Percentiles rank a stretch among this genome's conserved stretches.
phyloP scores from a whole-genome alignment of 2,113 vertebrate species.

The Engystomops pustulosus region DNA sequence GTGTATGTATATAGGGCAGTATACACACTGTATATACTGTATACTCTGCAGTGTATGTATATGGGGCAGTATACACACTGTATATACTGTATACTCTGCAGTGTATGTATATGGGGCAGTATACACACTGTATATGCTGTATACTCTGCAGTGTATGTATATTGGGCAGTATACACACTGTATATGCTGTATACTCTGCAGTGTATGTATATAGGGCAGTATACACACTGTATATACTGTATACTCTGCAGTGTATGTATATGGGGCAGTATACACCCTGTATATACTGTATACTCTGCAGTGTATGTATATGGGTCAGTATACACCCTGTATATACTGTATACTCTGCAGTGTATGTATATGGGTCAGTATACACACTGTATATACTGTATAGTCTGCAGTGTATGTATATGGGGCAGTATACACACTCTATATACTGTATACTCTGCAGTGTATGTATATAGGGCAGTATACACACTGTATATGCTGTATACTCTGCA shows the following conservation, averaged over 20 bases:
- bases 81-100: no score
- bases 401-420: not conserved
- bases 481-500: not conserved
- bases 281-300: not conserved
- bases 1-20: no score
- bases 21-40: no score
- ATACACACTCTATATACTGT: not conserved
- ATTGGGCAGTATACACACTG: no score
- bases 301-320: not conserved
- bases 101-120: no score
- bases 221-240: not conserved
- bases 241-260: not conserved
- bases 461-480: not conserved
- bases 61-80: no score
- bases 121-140: no score
- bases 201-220: not conserved
- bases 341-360: not conserved
- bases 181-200: no score
- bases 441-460: not conserved
- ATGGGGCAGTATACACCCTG: not conserved
- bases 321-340: not conserved
- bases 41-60: no score
- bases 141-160: no score
- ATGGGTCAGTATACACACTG: not conserved
- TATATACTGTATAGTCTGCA: not conserved